Base-by-base conservation (phyloP, 2,888 invertebrate genomes). In the Thereva unica region DNA sequence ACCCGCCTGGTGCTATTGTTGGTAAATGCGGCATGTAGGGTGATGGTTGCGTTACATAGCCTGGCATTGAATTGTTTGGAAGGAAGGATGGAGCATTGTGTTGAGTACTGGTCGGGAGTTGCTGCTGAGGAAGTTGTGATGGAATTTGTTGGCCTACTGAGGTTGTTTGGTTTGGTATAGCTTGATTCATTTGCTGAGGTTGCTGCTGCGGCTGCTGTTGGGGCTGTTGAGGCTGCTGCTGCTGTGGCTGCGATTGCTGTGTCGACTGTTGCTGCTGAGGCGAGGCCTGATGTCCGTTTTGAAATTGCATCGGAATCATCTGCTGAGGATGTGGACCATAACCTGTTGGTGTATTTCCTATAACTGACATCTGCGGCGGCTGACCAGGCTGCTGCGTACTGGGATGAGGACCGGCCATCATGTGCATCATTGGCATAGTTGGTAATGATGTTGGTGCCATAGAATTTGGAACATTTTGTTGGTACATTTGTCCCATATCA, bases 251-350 rank as follows among this genome's bases (percentile, higher is more conserved):
- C 45, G 69, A 71, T 34, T 52, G 67, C 12, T 70, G 38, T 55
- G 66, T 55, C n/a, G 64, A 66, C 53, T 73, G 72, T 47, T 68
- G 71, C 34, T 56, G 63, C 12, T 72, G 71, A 40, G 67, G 67
- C 64, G 63, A 74, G n/a, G 74, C 70, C 6, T 72, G 72, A 44
- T 77, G 77, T 50, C 78, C 78, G 71, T 79, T 80, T 69, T 79
- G 79, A 68, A 74, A 77, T 56, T 78, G 77, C 63, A 77, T 73
- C 37, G 78, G 77, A 61, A 76, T 74, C 68, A 72, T 72, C 47
- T 71, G 70, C 4, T 57, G 66, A 23, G 10, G 67, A 61, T 63
- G 64, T 7, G 53, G 64, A 6, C 70, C 54, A 59, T 73, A 72
- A 7, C 71, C 72, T 9, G 69, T 41, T 9, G 59, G 55, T 7